Evolutionary conservation across 2,113 vertebrate species (phyloP).

Genomic region (rat (Rattus norvegicus)): DNA sequence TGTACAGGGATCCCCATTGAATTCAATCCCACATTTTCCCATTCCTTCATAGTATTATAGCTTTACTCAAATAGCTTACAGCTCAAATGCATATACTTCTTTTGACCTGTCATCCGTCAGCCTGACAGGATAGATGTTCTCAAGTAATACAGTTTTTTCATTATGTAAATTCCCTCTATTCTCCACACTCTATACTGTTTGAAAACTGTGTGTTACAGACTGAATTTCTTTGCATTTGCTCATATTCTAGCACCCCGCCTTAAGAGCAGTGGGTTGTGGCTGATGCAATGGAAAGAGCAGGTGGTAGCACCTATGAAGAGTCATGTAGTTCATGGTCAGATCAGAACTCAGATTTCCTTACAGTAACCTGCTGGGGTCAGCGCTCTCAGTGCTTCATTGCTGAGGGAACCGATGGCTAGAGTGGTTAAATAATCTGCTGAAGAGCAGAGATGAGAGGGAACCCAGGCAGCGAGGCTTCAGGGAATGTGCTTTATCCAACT

Average conservation of each 20-base stretch:
- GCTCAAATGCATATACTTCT: not conserved
- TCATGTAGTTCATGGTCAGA: not conserved
- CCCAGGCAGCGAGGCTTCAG: not conserved
- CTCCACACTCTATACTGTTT: not conserved
- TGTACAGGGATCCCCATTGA: slow-evolving; percentile 2
- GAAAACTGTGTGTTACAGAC: slow-evolving; percentile 10
- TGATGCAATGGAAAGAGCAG: not conserved
- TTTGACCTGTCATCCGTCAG: slow-evolving; percentile 37
- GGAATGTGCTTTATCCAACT: not conserved
- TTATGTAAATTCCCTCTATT: slow-evolving; percentile 38
- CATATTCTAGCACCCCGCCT: not conserved
- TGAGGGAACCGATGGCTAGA: not conserved
- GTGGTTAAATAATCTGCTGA: not conserved
- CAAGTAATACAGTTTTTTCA: not conserved
- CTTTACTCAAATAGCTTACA: slow-evolving; percentile 48
- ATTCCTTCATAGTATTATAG: slow-evolving; percentile 51
- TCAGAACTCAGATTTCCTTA: not conserved
- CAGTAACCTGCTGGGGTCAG: not conserved
- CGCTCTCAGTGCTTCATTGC: not conserved
- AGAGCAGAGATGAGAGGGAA: not conserved
- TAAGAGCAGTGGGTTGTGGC: not conserved
- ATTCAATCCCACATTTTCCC: slow-evolving; percentile 4
- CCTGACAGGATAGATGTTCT: not conserved
- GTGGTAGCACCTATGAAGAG: not conserved
- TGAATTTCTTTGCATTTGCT: slow-evolving; percentile 45